Conservation (phyloP, 2,113 vertebrate species). For the Plecotus auritus region DNA sequence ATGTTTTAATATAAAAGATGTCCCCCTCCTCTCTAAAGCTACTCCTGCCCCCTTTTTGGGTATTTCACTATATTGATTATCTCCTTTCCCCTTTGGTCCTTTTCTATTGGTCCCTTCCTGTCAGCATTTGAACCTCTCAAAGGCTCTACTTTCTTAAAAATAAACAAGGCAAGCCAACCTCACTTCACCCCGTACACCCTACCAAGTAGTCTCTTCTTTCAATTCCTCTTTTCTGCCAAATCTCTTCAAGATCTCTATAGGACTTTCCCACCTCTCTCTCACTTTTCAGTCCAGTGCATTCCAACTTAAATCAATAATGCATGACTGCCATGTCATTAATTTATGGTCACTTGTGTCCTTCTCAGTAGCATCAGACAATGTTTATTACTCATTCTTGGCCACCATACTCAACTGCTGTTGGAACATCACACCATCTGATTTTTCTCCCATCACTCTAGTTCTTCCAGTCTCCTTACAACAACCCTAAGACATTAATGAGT, state of each 20-base stretch:
- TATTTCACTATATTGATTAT: not conserved
- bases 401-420: not conserved
- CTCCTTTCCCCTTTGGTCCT: not conserved
- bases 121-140: not conserved
- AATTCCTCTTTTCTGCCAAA: not conserved
- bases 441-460: not conserved
- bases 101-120: not conserved
- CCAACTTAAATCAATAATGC: conserved; percentile 7
- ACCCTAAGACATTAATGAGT: not conserved
- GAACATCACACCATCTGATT: not conserved
- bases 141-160: not conserved
- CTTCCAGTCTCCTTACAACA: not conserved
- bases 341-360: not conserved
- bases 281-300: not conserved
- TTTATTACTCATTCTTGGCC: not conserved
- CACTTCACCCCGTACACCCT: not conserved
- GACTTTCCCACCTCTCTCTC: not conserved
- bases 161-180: not conserved
- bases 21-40: not conserved
- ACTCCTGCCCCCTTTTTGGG: not conserved
- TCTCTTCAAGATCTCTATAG: not conserved
- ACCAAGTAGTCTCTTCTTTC: not conserved
- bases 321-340: not conserved
- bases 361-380: not conserved
- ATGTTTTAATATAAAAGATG: not conserved